Evolutionary conservation across 92 coral and sea anemone species (phyloP).

Genomic region (Actinostola sp.): DNA sequence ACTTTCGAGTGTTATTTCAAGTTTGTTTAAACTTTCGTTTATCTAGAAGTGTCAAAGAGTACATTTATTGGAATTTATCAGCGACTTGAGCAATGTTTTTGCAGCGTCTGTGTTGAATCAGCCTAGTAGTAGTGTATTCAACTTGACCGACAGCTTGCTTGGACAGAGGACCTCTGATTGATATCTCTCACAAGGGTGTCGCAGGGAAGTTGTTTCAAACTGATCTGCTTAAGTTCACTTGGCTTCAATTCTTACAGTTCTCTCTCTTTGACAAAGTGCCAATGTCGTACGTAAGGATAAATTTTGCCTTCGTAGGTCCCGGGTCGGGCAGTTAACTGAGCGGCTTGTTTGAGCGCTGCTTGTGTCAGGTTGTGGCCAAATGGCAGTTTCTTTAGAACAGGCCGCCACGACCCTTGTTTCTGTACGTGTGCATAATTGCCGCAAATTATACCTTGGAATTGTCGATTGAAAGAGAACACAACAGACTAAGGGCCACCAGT

Average conservation of each 20-base stretch:
- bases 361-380: conserved; percentile 48
- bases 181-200: too few relatives aligned
- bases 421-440: conserved; percentile 19
- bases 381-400: conserved; percentile 38
- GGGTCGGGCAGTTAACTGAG: conserved; percentile 16
- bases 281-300: too few relatives aligned
- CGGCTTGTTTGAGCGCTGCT: conserved; percentile 43
- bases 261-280: too few relatives aligned
- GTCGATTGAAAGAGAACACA: conserved; percentile 28
- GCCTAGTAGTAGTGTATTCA: background rate
- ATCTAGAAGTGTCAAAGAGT: conserved; percentile 13
- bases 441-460: conserved; percentile 30
- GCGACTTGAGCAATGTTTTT: conserved; percentile 20
- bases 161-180: too few relatives aligned
- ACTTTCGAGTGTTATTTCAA: conserved; percentile 36
- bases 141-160: conserved; percentile 14
- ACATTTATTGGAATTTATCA: conserved; percentile 11
- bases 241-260: too few relatives aligned
- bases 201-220: too few relatives aligned
- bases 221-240: too few relatives aligned
- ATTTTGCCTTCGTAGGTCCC: conserved; percentile 6
- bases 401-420: conserved; percentile 33
- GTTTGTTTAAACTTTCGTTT: conserved; percentile 26
- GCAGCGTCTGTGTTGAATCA: conserved; percentile 37
- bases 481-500: conserved; percentile 11